phyloP scores from a whole-genome alignment of 2,113 vertebrate genomes.

The Anhinga rufa region DNA sequence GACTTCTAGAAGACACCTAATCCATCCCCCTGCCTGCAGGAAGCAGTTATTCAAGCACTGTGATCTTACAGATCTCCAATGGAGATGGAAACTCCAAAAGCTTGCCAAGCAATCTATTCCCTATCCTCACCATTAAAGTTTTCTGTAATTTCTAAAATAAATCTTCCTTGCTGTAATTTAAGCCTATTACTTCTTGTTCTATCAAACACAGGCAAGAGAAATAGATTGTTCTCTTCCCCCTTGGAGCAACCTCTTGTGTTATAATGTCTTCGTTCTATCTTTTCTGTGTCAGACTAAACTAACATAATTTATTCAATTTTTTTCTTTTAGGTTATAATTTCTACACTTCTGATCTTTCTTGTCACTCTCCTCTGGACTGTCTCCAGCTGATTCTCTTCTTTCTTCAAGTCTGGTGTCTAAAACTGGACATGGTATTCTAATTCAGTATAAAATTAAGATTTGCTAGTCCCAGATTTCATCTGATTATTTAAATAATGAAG shows the following conservation, averaged over 20 bases:
- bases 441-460: slow-evolving; percentile 7
- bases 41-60: slow-evolving; percentile 14
- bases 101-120: slow-evolving; percentile 29
- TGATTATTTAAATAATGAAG: slow-evolving; percentile 18
- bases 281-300: slow-evolving; percentile 7
- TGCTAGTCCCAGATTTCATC: background rate
- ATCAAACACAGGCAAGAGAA: slow-evolving; percentile 12
- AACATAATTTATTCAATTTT: background rate
- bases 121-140: background rate
- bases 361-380: background rate
- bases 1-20: slow-evolving; percentile 3
- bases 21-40: background rate
- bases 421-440: background rate
- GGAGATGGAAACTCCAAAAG: slow-evolving; percentile 32
- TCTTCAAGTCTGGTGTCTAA: background rate
- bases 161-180: slow-evolving; percentile 35
- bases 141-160: slow-evolving; percentile 51
- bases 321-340: slow-evolving; percentile 15
- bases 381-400: background rate
- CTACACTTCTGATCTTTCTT: background rate
- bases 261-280: background rate
- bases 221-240: slow-evolving; percentile 29
- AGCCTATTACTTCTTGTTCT: slow-evolving; percentile 14
- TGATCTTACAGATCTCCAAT: slow-evolving; percentile 7
- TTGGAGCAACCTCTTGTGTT: slow-evolving; percentile 9